Percentiles rank a stretch among this genome's conserved stretches.
Evolutionary conservation across 2,113 vertebrate genomes (phyloP).

Genomic region (Paradoxurus hermaphroditus): DNA sequence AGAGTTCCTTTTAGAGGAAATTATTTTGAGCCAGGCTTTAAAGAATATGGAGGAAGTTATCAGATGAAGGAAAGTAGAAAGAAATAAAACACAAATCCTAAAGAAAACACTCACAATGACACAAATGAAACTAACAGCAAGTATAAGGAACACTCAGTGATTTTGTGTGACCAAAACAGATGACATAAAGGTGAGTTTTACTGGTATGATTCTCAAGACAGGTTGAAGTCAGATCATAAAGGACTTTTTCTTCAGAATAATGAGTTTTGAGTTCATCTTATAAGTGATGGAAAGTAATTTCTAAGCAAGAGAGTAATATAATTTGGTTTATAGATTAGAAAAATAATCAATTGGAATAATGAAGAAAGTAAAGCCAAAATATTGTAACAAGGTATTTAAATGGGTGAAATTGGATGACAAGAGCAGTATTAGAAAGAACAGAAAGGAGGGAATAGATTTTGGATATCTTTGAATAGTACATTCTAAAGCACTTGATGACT

Average conservation of each 20-base stretch:
- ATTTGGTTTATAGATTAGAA: conserved; percentile 23
- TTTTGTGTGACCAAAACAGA: neutral
- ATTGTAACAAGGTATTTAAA: neutral
- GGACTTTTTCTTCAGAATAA: neutral
- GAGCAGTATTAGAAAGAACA: neutral
- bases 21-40: neutral
- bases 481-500: neutral
- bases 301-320: neutral
- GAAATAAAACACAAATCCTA: neutral
- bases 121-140: neutral
- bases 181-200: neutral
- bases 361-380: conserved; percentile 10
- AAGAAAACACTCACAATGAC: neutral
- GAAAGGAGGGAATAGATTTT: neutral
- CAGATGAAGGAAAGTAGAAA: neutral
- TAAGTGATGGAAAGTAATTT: conserved; percentile 31
- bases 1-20: neutral
- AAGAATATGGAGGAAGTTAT: neutral
- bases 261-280: neutral
- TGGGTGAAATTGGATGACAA: neutral
- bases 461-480: neutral
- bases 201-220: neutral
- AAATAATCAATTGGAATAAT: neutral
- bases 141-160: neutral
- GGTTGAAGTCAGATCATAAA: neutral